Evolutionary conservation across 2,888 invertebrate genomes (phyloP), one percentile per base, ranked within the genome.

Genomic region (Pseudococcus longispinus): DNA sequence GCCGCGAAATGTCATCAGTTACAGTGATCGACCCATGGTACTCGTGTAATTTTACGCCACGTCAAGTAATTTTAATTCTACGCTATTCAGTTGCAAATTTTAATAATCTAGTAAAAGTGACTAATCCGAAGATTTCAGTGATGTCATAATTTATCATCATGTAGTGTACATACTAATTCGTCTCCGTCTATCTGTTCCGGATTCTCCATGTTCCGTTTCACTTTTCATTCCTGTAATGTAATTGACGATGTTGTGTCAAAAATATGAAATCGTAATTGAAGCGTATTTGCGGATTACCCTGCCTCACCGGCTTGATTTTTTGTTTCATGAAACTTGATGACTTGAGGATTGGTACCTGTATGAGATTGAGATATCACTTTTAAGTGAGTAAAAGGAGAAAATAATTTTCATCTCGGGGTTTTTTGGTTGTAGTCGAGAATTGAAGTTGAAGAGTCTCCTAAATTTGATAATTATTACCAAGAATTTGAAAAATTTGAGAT

Each of bases 101-200:
- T 29, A 26, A 3, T 65, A 65, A 29, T 29, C 29, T 70, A 70
- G 70, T 26, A 70, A 70, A 70, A 70, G 70, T 70, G 70, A 70
- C 70, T 70, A 70, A 70, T 70, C 29, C 70, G 29, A 60, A 60
- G 60, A 60, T 60, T 70, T 70, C 70, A 70, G 18, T 70, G 70
- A 70, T 70, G 70, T 70, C 70, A 70, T 29, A 26, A 70, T 70
- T 29, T 18, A 70, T 70, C 70, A 29, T 29, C 70, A 18, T 2
- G 29, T 15, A 6, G 32, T 15, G 29, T 23, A 60, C 60, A 23
- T 60, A 60, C 60, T 20, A 0, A 23, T 9, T 9, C 23, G 60
- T 23, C 23, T 60, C 9, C 23, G 20, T 60, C 23, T 60, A 60
- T 15, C 9, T 70, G 32, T 70, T 70, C 70, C 70, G 70, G 70